Evolutionary conservation across 30 jellyfish, hydroid and myxozoan genomes (phyloP).

Genomic region (Cassiopea andromeda): DNA sequence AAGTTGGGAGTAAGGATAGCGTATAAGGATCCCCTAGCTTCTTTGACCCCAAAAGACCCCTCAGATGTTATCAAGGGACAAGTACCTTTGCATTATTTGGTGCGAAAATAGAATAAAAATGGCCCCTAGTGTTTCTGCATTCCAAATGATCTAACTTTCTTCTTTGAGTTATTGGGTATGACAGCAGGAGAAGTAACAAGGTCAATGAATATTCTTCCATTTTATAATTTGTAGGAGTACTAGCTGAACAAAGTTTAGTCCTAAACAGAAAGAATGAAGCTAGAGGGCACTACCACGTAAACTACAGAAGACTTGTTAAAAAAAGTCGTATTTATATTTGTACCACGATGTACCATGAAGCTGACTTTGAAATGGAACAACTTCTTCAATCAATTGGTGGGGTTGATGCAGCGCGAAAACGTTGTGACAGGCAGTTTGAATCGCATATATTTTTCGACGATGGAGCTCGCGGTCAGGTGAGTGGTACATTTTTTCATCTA

Average conservation of each 20-base stretch:
- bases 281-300: constrained; percentile 62
- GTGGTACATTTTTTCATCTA: background rate
- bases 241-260: constrained; percentile 73
- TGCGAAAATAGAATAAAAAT: too few species aligned
- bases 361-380: constrained; percentile 96
- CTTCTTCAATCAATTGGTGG: constrained; percentile 82
- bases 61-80: too few species aligned
- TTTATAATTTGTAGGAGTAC: constrained; percentile 45
- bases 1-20: too few species aligned
- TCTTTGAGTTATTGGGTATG: too few species aligned
- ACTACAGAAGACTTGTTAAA: constrained; percentile 67
- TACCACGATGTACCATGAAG: constrained; percentile 96
- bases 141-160: too few species aligned
- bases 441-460: constrained; percentile 88
- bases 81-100: too few species aligned
- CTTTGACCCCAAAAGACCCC: too few species aligned
- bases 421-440: constrained; percentile 74
- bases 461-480: constrained; percentile 80
- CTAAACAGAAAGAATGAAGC: constrained; percentile 79
- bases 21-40: too few species aligned
- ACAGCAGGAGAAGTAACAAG: too few species aligned
- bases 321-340: constrained; percentile 81
- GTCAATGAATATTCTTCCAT: background rate
- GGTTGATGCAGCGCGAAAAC: constrained; percentile 76
- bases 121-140: too few species aligned